Evolutionary conservation across 2,797 vertebrate species (phyloP).

Genomic region (Tarsius wallacei): DNA sequence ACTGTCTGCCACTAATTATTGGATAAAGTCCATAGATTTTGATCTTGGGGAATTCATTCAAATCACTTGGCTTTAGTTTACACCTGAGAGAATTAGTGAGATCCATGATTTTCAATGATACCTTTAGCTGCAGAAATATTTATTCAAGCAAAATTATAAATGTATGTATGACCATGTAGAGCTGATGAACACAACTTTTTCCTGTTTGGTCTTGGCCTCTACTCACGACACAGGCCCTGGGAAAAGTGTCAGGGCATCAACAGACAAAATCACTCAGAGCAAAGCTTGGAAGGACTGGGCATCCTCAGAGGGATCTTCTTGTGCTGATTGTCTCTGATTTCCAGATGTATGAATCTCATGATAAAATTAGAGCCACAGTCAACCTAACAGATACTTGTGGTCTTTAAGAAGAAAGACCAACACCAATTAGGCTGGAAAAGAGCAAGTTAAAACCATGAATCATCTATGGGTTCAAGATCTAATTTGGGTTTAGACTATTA

Average conservation of each 20-base stretch:
- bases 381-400: no score
- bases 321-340: neutral
- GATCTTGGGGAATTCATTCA: neutral
- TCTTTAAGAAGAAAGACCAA: no score
- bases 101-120: neutral
- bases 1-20: neutral
- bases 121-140: neutral
- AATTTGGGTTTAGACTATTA: no score
- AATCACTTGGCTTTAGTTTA: neutral
- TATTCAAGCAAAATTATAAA: neutral
- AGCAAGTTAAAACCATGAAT: neutral
- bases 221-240: accelerated
- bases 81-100: neutral
- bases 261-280: accelerated
- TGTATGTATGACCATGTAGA: neutral
- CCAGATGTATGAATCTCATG: accelerated
- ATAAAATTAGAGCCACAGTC: accelerated
- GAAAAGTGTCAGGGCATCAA: no score
- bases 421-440: no score
- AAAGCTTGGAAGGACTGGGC: neutral
- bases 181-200: neutral
- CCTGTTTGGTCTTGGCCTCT: neutral
- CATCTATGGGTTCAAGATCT: neutral
- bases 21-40: no score
- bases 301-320: neutral